Base-by-base conservation (phyloP, 1,140 invertebrate genomes). In the Metopolophium dirhodum region DNA sequence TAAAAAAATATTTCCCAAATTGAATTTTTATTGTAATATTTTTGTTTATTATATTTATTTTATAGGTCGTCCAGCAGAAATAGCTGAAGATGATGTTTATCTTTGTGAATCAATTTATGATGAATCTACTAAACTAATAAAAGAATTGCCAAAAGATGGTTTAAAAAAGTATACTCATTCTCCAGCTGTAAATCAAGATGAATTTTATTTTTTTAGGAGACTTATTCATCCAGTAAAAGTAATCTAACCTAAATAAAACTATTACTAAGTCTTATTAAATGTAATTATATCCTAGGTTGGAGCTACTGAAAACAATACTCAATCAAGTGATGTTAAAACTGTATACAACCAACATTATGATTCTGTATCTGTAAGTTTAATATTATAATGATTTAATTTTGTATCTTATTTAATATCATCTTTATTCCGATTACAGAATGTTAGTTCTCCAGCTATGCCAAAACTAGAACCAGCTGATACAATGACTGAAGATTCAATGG, bases 61-160 rank as follows among this genome's bases (percentile, higher is more conserved):
- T 94, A 93, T 94, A 99, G 98, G 97, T 96, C 97, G 99, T 30
- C 97, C 97, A 47, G 99, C 99, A 0, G 99, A 99, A 96, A 97
- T 99, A 94, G 95, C 97, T 2, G 99, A 99, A 95, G 96, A 96
- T 91, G 98, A 99, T 95, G 96, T 99, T 11, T 99, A 97, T 95
- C 97, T 99, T 37, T 99, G 98, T 95, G 98, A 99, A 95, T 98
- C 97, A 0, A 96, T 98, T 91, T 99, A 99, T 95, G 98, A 99
- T 95, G 98, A 99, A 95, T 96, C 97, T 35, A 98, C 98, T 94
- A 97, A 97, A 94, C 96, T 97, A 83, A 96, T 98, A 26, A 96
- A 96, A 77, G 98, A 98, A 95, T 95, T 98, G 2, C 96, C 96
- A 30, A 95, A 96, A 86, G 96, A 97, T 35, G 97, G 97, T 9